Conservation (phyloP, 2,113 vertebrate species). For the Acanthochromis polyacanthus region DNA sequence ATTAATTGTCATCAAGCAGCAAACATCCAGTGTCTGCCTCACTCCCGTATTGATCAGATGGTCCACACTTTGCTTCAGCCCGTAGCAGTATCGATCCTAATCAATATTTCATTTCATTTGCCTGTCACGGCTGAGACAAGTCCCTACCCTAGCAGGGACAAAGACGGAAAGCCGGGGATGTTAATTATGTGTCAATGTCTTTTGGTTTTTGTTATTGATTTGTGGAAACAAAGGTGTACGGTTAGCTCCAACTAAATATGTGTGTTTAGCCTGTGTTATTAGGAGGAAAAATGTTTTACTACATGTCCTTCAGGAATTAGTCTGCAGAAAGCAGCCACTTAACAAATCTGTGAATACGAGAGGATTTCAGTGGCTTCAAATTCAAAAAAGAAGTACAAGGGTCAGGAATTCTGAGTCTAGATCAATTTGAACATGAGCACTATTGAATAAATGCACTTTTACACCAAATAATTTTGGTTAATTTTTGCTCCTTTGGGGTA, state of each 20-base stretch:
- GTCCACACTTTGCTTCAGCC: slow-evolving; percentile 56
- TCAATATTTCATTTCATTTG: slow-evolving; percentile 84
- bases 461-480: slow-evolving; percentile 35
- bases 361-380: slow-evolving; percentile 11
- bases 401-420: neutral
- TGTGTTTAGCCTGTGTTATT: neutral
- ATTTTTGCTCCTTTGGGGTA: slow-evolving; percentile 16
- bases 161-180: slow-evolving; percentile 51
- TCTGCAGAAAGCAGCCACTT: slow-evolving; percentile 28
- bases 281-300: neutral
- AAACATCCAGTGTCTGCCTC: slow-evolving; percentile 53
- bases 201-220: slow-evolving; percentile 61
- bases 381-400: neutral
- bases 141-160: slow-evolving; percentile 14
- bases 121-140: slow-evolving; percentile 56
- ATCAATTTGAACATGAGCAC: neutral
- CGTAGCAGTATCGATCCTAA: slow-evolving; percentile 56
- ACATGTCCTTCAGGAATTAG: neutral
- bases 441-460: slow-evolving; percentile 23
- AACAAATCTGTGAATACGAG: slow-evolving; percentile 20
- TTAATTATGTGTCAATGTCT: slow-evolving; percentile 66
- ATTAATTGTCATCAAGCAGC: slow-evolving; percentile 61
- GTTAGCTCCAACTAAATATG: slow-evolving; percentile 20
- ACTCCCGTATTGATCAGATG: slow-evolving; percentile 64
- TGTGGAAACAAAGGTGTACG: slow-evolving; percentile 32